Percentiles rank a stretch among this genome's conserved stretches.
Evolutionary conservation across 2,888 invertebrate species (phyloP).

Genomic region (Celastrina argiolus): DNA sequence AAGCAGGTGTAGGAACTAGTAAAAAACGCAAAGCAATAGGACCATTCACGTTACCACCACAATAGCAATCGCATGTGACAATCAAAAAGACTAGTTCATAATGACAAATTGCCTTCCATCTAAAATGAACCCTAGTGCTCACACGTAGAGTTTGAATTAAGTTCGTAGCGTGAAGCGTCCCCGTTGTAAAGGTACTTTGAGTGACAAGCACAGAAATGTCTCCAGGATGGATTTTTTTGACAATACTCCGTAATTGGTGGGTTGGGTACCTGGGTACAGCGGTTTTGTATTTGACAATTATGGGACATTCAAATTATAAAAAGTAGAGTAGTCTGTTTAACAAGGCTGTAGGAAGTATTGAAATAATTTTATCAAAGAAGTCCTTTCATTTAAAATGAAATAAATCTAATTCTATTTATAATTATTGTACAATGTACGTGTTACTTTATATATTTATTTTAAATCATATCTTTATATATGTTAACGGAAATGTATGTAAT

Average conservation of each 20-base stretch:
- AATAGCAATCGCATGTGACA: conserved; percentile 76
- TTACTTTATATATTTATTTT: too few species aligned
- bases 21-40: conserved; percentile 56
- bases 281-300: conserved; percentile 57
- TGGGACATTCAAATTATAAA: conserved; percentile 37
- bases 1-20: conserved; percentile 65
- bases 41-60: conserved; percentile 65
- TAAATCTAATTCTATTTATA: too few species aligned
- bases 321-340: conserved; percentile 8
- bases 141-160: conserved; percentile 39
- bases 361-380: neutral
- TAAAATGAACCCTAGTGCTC: neutral
- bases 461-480: too few species aligned
- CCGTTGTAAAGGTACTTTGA: conserved; percentile 41
- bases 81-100: conserved; percentile 65
- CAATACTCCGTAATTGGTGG: conserved; percentile 75
- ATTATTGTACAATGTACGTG: too few species aligned
- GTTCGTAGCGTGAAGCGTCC: too few species aligned
- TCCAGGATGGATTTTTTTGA: conserved; percentile 65
- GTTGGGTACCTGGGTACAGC: conserved; percentile 73
- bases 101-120: conserved; percentile 41
- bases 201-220: conserved; percentile 75
- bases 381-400: too few species aligned
- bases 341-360: conserved; percentile 1
- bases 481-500: too few species aligned